Percentiles rank a stretch among this genome's conserved stretches.
Conservation (phyloP, 2,888 invertebrate genomes). For the Alsophila aescularia region DNA sequence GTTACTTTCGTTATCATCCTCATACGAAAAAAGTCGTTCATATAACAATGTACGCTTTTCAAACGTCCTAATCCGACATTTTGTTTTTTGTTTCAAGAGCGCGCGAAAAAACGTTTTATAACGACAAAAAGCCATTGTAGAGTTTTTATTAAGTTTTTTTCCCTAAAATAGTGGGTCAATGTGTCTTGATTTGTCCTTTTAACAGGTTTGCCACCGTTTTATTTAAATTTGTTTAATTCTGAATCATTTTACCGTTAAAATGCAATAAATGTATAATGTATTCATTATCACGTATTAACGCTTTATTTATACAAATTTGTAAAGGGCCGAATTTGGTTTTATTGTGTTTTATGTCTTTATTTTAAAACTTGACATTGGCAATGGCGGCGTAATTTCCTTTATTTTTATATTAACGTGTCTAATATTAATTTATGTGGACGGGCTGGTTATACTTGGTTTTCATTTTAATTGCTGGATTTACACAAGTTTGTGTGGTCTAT, state of each 20-base stretch:
- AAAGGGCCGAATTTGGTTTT: slow-evolving; percentile 46
- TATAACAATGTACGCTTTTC: slow-evolving; percentile 50
- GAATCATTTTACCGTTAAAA: slow-evolving; percentile 42
- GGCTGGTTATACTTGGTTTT: not conserved
- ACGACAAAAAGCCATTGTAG: slow-evolving; percentile 33
- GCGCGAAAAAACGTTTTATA: slow-evolving; percentile 60
- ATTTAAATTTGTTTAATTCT: slow-evolving; percentile 49
- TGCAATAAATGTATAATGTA: slow-evolving; percentile 51
- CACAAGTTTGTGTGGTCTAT: too few relatives aligned
- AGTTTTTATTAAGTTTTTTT: slow-evolving; percentile 46
- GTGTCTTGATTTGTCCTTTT: slow-evolving; percentile 65
- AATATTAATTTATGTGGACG: not conserved
- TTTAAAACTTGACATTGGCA: slow-evolving; percentile 8
- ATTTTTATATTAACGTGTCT: not conserved
- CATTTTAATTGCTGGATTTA: not conserved
- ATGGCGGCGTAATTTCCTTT: not conserved
- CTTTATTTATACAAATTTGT: slow-evolving; percentile 40
- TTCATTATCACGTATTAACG: slow-evolving; percentile 38
- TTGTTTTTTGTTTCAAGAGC: slow-evolving; percentile 62
- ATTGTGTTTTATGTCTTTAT: slow-evolving; percentile 22
- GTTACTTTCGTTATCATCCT: slow-evolving; percentile 57
- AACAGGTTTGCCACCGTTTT: slow-evolving; percentile 54
- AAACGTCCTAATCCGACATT: slow-evolving; percentile 56
- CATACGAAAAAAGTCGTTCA: slow-evolving; percentile 53
- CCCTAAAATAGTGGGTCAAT: slow-evolving; percentile 67